Evolutionary conservation across 2,797 vertebrate genomes (phyloP), one percentile per base, ranked within the genome.

Genomic region (Eptatretus atami): DNA sequence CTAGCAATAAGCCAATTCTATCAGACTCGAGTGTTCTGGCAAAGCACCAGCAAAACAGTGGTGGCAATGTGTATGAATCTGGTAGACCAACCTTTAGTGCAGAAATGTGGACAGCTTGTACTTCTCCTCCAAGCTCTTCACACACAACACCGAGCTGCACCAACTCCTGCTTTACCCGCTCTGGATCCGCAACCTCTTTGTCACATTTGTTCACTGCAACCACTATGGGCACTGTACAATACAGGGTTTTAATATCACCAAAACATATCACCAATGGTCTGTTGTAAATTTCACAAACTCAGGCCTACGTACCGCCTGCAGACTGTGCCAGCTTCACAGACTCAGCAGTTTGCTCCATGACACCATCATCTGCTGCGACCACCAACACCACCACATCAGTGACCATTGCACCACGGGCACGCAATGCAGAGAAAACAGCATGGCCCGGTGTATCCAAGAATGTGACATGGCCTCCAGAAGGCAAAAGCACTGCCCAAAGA

Each of bases 381-480:
- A 95, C 87, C 69, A 96, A 71, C 63, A 95, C 71, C 31, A 95
- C 68, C 0, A 93, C 84, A 74, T 96, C 90, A 0, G 90, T 95
- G 68, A 86, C 78, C 1, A 72, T 66, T 64, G 85, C 79, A 14
- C 90, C 90, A 9, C 88, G 78, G 1, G 81, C 84, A 67, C 90
- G 74, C 79, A 94, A 92, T 67, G 85, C 77, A 67, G 86, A 85
- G 65, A 95, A 96, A 14, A 86, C 90, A 3, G 86, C 86, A 4
- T 96, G 90, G 24, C 88, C 90, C 1, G 90, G 90, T 3, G 90
- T 95, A 74, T 96, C 90, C 53, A 96, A 78, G 70, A 96, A 93
- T 31, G 90, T 94, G 69, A 95, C 82, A 70, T 71, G 79, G 65
- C 94, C 86, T 11, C 87, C 86, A 63, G 86, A 79, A 11, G 82